A percentile compares a stretch with the other conserved stretches of the same genome.
Evolutionary conservation across 64 coral and sea anemone genomes (phyloP).

Genomic region (Catalaphyllia jardinei): DNA sequence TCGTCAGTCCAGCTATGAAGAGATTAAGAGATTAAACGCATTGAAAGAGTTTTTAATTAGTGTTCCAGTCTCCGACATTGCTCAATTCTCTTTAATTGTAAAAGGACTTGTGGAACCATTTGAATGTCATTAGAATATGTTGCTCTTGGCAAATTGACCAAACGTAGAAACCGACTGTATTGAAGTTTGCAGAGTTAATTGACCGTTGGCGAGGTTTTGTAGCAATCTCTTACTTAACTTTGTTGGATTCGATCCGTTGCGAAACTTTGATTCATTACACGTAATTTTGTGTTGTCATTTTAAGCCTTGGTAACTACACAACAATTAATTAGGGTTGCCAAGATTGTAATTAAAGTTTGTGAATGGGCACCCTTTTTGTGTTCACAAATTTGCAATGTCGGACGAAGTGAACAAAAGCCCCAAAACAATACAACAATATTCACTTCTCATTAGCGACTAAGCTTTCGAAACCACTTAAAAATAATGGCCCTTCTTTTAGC

Average conservation of each 20-base stretch:
- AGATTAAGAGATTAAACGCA: not conserved
- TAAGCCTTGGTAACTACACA: not conserved
- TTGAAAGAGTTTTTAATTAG: not conserved
- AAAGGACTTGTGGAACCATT: not conserved
- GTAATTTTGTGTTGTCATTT: not conserved
- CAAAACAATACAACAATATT: not conserved
- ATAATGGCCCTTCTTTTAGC: not conserved
- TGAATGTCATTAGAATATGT: too few species aligned
- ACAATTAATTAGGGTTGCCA: not conserved
- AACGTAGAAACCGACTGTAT: too few species aligned
- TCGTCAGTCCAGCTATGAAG: not conserved
- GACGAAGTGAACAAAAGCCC: not conserved
- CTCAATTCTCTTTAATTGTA: not conserved
- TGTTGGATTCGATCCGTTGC: not conserved
- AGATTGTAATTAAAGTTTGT: constrained; percentile 5
- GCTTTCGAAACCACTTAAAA: not conserved
- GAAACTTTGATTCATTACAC: not conserved
- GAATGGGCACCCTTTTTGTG: constrained; percentile 21
- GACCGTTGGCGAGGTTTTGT: too few species aligned
- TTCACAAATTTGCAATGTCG: constrained; percentile 17
- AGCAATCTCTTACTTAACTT: too few species aligned
- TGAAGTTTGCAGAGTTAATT: too few species aligned
- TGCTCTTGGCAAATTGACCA: too few species aligned
- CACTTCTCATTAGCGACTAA: not conserved
- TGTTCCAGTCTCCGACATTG: not conserved